phyloP scores from a whole-genome alignment of 2,888 invertebrate genomes.

The Meghimatium bilineatum region DNA sequence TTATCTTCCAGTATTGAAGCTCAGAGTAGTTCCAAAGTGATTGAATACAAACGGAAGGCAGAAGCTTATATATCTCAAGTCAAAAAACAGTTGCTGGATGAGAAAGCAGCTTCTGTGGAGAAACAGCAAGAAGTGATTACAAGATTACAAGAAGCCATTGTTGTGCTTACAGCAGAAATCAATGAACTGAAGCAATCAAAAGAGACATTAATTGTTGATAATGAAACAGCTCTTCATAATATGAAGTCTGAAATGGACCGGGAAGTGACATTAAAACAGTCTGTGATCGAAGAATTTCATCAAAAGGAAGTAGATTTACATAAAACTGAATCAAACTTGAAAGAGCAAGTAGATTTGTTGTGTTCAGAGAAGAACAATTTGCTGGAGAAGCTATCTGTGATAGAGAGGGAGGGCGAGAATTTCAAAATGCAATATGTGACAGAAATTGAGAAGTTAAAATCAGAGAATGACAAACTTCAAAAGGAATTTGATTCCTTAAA shows the following conservation, averaged over 20 bases:
- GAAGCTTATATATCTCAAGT: constrained; percentile 70
- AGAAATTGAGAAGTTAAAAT: constrained; percentile 52
- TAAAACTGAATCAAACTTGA: constrained; percentile 57
- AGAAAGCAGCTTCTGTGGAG: constrained; percentile 58
- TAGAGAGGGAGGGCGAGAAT: constrained; percentile 46
- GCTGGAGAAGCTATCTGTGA: constrained; percentile 42
- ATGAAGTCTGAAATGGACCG: constrained; percentile 50
- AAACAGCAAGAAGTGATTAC: constrained; percentile 57
- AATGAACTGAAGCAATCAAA: constrained; percentile 53
- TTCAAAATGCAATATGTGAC: constrained; percentile 51
- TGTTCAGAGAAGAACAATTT: constrained; percentile 52
- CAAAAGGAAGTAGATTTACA: constrained; percentile 55
- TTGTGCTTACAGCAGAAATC: constrained; percentile 45
- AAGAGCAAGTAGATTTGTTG: constrained; percentile 53
- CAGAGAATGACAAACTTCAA: constrained; percentile 51
- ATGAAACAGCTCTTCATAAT: constrained; percentile 53
- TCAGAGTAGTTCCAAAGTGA: constrained; percentile 67
- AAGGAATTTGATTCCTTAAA: constrained; percentile 56
- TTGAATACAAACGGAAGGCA: constrained; percentile 73
- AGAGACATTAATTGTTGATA: constrained; percentile 51
- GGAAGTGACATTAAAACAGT: constrained; percentile 56
- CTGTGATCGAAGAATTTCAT: constrained; percentile 57
- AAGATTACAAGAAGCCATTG: constrained; percentile 44
- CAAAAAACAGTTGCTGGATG: constrained; percentile 68
- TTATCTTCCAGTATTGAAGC: constrained; percentile 58